Percentiles rank a stretch among this genome's conserved stretches.
Evolutionary conservation across 1,140 invertebrate genomes (phyloP).

Genomic region (Carposina sasakii): DNA sequence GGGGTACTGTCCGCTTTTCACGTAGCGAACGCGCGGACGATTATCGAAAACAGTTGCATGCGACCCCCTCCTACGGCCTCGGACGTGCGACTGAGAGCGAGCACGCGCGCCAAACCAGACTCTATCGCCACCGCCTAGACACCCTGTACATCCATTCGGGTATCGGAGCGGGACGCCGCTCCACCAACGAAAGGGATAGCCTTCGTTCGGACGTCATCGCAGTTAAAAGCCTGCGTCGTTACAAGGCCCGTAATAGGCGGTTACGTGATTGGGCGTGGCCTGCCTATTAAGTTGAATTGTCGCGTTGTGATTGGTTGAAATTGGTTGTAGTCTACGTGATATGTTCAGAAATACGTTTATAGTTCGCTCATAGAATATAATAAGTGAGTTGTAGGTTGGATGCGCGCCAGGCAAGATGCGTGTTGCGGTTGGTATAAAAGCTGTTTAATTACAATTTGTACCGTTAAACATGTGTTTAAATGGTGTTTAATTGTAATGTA

Average conservation of each 20-base stretch:
- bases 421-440: constrained; percentile 50
- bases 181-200: constrained; percentile 29
- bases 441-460: constrained; percentile 57
- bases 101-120: constrained; percentile 65
- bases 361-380: constrained; percentile 69
- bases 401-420: constrained; percentile 49
- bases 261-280: constrained; percentile 71
- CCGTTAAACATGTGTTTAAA: constrained; percentile 49
- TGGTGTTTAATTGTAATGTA: constrained; percentile 29
- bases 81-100: constrained; percentile 67
- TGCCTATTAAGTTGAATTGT: constrained; percentile 70
- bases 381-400: constrained; percentile 66
- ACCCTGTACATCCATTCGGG: constrained; percentile 36
- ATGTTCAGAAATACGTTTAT: constrained; percentile 71
- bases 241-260: constrained; percentile 70
- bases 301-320: constrained; percentile 70
- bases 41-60: constrained; percentile 70
- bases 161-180: constrained; percentile 39
- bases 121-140: constrained; percentile 59
- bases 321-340: constrained; percentile 70
- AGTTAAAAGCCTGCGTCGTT: constrained; percentile 71
- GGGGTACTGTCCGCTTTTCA: constrained; percentile 67
- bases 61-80: constrained; percentile 64
- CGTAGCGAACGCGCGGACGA: constrained; percentile 68
- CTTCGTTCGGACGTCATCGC: constrained; percentile 54